Evolutionary conservation across 2,113 vertebrate species (phyloP), one percentile per base, ranked within the genome.

Genomic region (Anolis sagrei): DNA sequence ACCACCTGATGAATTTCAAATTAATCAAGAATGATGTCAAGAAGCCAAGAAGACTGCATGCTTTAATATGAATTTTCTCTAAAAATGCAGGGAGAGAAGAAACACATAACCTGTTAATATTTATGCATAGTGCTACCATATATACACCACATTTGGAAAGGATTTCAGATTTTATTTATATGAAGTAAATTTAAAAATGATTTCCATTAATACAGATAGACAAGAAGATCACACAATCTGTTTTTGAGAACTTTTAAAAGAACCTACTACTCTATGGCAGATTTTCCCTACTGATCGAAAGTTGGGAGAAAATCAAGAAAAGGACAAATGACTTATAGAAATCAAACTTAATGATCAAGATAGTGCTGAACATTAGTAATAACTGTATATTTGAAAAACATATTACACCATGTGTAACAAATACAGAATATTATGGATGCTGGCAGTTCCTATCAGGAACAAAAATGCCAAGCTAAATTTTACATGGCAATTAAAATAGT

Each of bases 181-280:
- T 58, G 79, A 27, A 87, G 78, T 0, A 85, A 78, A 77, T 78
- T 73, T 86, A 74, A 86, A 69, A 82, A 85, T 73, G 86, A 76
- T 54, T 78, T 87, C 27, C 66, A 87, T 80, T 36, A 61, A 82
- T 7, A 73, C 29, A 76, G 4, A 61, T 44, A 86, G 75, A 32
- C 39, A n/a, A 29, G n/a, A 34, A 68, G 88, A 89, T 74, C 86
- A 82, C 64, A 91, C 1, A 8, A 83, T 79, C 23, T 86, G 75
- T 69, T 91, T 93, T 87, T 86, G 88, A 70, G 90, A 90, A 85
- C 11, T 83, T 93, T 88, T 16, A 13, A 85, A 89, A 54, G 68
- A 69, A 91, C 70, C 85, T 69, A 91, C 78, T 82, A 88, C 80
- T 39, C 89, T 77, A 82, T 51, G 83, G 70, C 79, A 85, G 48